Base-by-base conservation (phyloP, 2,113 vertebrate genomes). In the Muscicapa adusta region DNA sequence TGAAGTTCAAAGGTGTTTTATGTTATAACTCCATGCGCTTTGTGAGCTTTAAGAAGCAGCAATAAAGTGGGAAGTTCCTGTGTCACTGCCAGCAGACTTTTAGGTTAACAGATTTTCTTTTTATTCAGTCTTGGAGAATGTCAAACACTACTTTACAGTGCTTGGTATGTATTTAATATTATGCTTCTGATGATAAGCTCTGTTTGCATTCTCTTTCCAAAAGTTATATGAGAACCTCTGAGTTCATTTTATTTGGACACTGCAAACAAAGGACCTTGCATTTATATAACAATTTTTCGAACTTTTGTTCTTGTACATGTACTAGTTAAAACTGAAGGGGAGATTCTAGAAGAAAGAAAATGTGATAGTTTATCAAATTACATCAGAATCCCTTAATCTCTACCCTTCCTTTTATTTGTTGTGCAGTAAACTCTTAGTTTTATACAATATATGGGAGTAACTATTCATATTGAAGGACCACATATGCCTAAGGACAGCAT, bases 1-100 rank as follows among this genome's bases (percentile, higher is more conserved):
- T 87, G 85, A 81, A 87, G 89, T 89, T 91, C 77, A 82, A 89
- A 89, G 87, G 26, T 94, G 56, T 66, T 89, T 94, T 68, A 62
- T 82, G 78, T 66, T 77, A 36, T 43, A 91, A 78, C 23, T 93
- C 3, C 0, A 0, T 36, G 14, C 61, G 50, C 57, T 93, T 78
- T 89, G 73, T 78, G 48, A 63, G 67, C 26, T 78, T 89, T 65
- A 95, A 89, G 66, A 61, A 89, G 26, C 22, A 82, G 36, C 28
- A 85, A 91, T 85, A 88, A 93, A 85, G 53, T 42, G 48, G 53
- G 80, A 93, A 79, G 66, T 53, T 68, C 58, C 26, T 40, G 8
- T 72, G 70, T 78, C 40, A 20, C 56, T 89, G 42, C 78, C 58
- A 72, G 61, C 31, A 85, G 73, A 53, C 77, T 85, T 92, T 73